A percentile compares a stretch with the other conserved stretches of the same genome.
These are phyloP conservation scores for Chlorops oryzae DNA, from an alignment of 1,140 invertebrate species.

Conservation along the genomic window DNA sequence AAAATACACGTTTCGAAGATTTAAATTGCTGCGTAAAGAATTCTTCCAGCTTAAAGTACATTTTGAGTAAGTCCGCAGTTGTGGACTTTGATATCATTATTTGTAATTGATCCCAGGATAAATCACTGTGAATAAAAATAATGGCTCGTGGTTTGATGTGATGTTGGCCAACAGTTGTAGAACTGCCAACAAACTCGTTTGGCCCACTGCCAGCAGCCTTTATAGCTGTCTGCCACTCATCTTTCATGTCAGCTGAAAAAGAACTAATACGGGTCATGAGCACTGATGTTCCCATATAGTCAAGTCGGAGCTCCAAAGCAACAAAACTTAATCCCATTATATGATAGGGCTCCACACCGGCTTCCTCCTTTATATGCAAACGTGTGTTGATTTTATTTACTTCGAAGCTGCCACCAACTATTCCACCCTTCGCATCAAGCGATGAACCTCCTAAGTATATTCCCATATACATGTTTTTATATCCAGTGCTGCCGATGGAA, in stretches of 20 bases:
- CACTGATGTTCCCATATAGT: slow-evolving; percentile 95
- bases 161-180: slow-evolving; percentile 11
- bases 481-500: slow-evolving; percentile 88
- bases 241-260: slow-evolving; percentile 69
- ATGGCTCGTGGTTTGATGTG: slow-evolving; percentile 53
- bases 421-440: slow-evolving; percentile 91
- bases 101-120: slow-evolving; percentile 88
- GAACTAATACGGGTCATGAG: slow-evolving; percentile 83
- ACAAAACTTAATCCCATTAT: slow-evolving; percentile 75
- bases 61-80: slow-evolving; percentile 91
- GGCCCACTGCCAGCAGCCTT: slow-evolving; percentile 24
- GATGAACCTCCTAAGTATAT: slow-evolving; percentile 83
- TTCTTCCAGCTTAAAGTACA: slow-evolving; percentile 93
- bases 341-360: slow-evolving; percentile 83
- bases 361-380: slow-evolving; percentile 83
- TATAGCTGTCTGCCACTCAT: slow-evolving; percentile 69
- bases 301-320: slow-evolving; percentile 80
- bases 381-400: slow-evolving; percentile 83
- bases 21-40: slow-evolving; percentile 95
- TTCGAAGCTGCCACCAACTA: slow-evolving; percentile 91
- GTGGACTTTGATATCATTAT: slow-evolving; percentile 94
- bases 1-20: slow-evolving; percentile 85
- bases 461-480: slow-evolving; percentile 87
- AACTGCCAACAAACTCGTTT: slow-evolving; percentile 12
- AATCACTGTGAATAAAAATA: slow-evolving; percentile 87